phyloP scores from a whole-genome alignment of 2,797 vertebrate genomes.

The Australoheros facetus region DNA sequence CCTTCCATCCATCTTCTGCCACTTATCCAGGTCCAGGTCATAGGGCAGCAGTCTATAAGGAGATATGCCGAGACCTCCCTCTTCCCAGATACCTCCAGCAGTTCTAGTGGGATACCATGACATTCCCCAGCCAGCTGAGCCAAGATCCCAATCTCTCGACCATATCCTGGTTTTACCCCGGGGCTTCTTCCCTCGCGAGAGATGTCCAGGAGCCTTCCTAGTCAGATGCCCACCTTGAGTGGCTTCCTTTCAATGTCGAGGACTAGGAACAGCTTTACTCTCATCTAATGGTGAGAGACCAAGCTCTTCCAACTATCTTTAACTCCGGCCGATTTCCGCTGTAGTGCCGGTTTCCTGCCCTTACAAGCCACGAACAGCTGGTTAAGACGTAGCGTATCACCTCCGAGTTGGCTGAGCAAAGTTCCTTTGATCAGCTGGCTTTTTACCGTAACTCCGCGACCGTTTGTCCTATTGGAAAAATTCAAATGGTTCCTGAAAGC shows the following conservation, averaged over 20 bases:
- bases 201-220: background rate
- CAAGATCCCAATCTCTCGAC: background rate
- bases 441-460: too few species aligned
- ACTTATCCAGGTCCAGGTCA: background rate
- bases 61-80: background rate
- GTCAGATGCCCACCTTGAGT: background rate
- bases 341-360: too few species aligned
- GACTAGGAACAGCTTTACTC: background rate
- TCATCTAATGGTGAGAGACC: background rate
- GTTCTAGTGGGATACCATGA: background rate
- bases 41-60: background rate
- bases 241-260: background rate
- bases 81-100: background rate
- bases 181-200: background rate
- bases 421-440: too few species aligned
- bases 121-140: background rate
- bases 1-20: background rate
- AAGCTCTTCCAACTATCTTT: background rate
- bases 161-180: background rate
- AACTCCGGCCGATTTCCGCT: too few species aligned
- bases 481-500: too few species aligned
- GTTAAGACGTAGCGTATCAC: too few species aligned
- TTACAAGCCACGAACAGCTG: too few species aligned
- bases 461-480: too few species aligned
- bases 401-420: too few species aligned